Percentiles rank a stretch among this genome's conserved stretches.
Conservation (phyloP, 2,113 vertebrate species). For the Aptenodytes patagonicus region DNA sequence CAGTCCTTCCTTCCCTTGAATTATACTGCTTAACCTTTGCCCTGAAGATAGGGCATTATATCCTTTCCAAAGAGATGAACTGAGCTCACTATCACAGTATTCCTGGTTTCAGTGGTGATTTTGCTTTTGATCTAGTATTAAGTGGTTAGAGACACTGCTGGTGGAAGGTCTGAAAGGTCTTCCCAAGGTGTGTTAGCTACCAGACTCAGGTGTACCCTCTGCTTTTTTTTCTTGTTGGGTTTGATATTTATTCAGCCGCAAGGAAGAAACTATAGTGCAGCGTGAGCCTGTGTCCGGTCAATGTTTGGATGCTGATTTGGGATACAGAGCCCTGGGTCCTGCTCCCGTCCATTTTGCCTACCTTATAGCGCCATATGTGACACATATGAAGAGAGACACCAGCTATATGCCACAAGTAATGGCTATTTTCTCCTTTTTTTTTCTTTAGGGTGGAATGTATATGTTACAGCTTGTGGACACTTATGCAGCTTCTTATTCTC, state of each 20-base stretch:
- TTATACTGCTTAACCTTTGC: neutral
- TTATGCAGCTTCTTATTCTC: constrained; percentile 86
- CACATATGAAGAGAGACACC: neutral
- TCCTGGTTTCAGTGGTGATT: neutral
- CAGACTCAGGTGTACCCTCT: neutral
- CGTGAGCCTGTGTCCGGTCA: rapidly evolving
- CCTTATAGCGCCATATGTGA: neutral
- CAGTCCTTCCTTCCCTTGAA: neutral
- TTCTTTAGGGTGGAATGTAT: constrained; percentile 83
- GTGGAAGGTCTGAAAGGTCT: neutral
- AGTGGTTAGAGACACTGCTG: neutral
- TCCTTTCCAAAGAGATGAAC: neutral
- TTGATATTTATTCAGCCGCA: neutral
- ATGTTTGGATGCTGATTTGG: neutral
- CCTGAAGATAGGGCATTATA: neutral
- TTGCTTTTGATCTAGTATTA: neutral
- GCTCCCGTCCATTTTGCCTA: neutral
- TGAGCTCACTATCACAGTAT: neutral
- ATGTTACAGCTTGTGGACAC: constrained; percentile 92
- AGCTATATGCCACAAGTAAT: neutral
- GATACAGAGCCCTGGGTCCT: neutral
- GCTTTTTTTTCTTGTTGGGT: neutral
- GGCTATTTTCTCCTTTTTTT: neutral
- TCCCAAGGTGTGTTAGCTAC: neutral
- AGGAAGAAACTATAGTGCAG: neutral